Conservation (phyloP, 2,113 vertebrate species). For the Chaetops frenatus region DNA sequence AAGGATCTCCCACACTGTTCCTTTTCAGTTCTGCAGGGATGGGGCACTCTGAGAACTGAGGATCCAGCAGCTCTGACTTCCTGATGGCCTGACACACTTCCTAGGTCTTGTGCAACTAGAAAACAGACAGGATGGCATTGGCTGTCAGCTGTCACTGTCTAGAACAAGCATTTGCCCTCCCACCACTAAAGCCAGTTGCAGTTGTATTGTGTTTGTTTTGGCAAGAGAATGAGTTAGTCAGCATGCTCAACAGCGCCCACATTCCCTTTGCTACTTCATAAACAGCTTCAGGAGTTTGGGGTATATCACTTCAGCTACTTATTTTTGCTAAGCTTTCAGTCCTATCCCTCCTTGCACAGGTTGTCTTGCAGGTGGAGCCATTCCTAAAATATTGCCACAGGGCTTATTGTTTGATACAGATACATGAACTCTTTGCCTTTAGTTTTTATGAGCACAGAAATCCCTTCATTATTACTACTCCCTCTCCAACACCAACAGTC, state of each 20-base stretch:
- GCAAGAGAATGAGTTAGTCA: neutral
- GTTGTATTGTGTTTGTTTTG: neutral
- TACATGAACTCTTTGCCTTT: neutral
- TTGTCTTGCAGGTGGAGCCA: neutral
- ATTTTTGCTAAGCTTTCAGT: neutral
- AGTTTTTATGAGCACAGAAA: neutral
- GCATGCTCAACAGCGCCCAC: neutral
- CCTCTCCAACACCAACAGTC: neutral
- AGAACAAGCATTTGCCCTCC: neutral
- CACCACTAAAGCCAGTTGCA: neutral
- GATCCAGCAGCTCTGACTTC: neutral
- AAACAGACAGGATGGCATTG: neutral
- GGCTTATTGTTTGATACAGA: neutral
- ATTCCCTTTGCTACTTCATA: neutral
- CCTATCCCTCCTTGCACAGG: neutral
- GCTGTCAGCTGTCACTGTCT: neutral
- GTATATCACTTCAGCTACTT: neutral
- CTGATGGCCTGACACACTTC: accelerated
- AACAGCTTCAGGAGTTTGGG: neutral
- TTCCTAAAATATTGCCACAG: neutral
- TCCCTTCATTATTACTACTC: neutral
- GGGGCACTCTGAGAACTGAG: neutral
- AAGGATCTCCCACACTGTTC: neutral
- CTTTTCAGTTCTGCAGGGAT: neutral
- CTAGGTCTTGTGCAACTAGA: neutral